These are phyloP conservation scores for Temnothorax ravouxi DNA, from an alignment of 2,888 invertebrate genomes.

Conservation along the genomic window DNA sequence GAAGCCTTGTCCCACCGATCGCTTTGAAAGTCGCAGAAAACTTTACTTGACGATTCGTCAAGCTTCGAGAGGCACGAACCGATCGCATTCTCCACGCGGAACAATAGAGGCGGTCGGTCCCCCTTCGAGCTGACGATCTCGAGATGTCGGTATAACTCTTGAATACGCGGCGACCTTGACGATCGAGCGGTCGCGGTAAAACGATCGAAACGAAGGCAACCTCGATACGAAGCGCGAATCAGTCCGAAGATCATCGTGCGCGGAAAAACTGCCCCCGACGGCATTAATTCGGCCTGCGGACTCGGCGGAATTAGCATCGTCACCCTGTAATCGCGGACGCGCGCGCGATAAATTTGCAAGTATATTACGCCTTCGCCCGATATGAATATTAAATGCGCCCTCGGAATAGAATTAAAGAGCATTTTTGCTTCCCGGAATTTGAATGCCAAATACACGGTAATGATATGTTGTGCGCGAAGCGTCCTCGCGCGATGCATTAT, in stretches of 20 bases:
- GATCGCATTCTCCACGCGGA: slow-evolving; percentile 62
- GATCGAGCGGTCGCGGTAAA: neutral
- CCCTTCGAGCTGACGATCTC: slow-evolving; percentile 27
- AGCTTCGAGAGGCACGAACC: slow-evolving; percentile 60
- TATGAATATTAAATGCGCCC: slow-evolving; percentile 56
- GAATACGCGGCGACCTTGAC: slow-evolving; percentile 67
- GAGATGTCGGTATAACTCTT: slow-evolving; percentile 32
- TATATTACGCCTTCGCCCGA: slow-evolving; percentile 52
- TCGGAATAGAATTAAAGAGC: slow-evolving; percentile 55
- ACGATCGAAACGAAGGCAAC: slow-evolving; percentile 14
- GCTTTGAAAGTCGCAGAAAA: slow-evolving; percentile 60
- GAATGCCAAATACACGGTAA: slow-evolving; percentile 56
- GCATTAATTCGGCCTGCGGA: slow-evolving; percentile 47
- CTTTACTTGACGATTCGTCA: slow-evolving; percentile 67
- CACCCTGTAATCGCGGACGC: slow-evolving; percentile 51
- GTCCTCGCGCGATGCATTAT: slow-evolving; percentile 53
- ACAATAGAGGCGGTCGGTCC: slow-evolving; percentile 65
- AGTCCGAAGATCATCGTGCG: neutral
- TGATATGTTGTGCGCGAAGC: slow-evolving; percentile 51
- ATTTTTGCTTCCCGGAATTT: slow-evolving; percentile 57
- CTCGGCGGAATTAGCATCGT: slow-evolving; percentile 50
- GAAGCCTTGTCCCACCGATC: slow-evolving; percentile 49
- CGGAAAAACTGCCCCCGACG: slow-evolving; percentile 43
- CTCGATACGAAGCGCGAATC: slow-evolving; percentile 23
- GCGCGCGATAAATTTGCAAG: slow-evolving; percentile 52